Evolutionary conservation across 2,797 vertebrate genomes (phyloP), one percentile per base, ranked within the genome.

Genomic region (Pteropus rufus): DNA sequence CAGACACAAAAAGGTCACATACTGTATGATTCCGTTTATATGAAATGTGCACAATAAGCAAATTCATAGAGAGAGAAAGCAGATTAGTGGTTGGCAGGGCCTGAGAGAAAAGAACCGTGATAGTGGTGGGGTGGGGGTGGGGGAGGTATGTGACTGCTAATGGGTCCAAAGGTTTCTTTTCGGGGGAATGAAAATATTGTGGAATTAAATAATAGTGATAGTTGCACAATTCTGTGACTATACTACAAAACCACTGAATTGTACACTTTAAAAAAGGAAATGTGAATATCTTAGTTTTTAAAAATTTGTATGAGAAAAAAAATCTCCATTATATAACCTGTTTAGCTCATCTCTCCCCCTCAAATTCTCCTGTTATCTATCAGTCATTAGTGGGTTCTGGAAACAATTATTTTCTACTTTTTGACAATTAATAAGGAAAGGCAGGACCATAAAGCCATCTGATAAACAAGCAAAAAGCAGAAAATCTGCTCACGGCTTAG

Each of bases 401-500:
- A 96, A 90, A 81, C 1, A 29, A 77, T 10, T 96, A 49, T 94
- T 93, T 94, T 85, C 93, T 89, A 36, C 49, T 76, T 90, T 60
- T 49, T 46, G 36, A 95, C 87, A 58, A 46, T 39, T 90, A 93
- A 64, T 19, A 7, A 7, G 0, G 7, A 58, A n/a, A 85, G 46
- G 46, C 10, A 92, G 70, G 58, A 97, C 92, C 3, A 5, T 96
- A 92, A 96, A 58, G 8, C 3, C 3, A 97, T 95, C 56, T 83
- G 84, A 95, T 96, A 96, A 96, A 93, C 0, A 0, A 41, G 31
- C 18, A 73, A 96, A 86, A 85, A 97, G 83, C 62, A 80, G n/a
- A 97, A 97, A 97, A 62, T 62, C 21, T 97, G 95, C 56, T 85
- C 91, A 77, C 3, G 93, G 64, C 5, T 85, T 88, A 41, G 60